Evolutionary conservation across 2,888 invertebrate species (phyloP), one percentile per base, ranked within the genome.

Genomic region (Orthosia gracilis): DNA sequence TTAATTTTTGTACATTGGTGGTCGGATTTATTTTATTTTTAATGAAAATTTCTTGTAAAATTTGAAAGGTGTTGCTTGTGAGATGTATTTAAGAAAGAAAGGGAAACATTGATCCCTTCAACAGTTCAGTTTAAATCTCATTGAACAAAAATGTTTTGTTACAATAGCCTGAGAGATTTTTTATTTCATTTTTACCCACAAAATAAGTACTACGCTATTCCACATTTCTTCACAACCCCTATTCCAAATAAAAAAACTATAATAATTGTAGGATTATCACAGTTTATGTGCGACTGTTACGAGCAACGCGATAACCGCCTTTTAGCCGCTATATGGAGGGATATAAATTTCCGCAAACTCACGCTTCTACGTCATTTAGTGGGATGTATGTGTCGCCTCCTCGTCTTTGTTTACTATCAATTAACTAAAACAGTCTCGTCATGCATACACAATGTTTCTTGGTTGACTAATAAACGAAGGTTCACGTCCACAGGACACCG

Each of bases 331-430:
- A 58, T 58, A 57, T 67, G 52, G 52, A 65, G 7, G 49, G 26
- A 54, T 65, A 76, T 80, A 80, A 70, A 80, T 73, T 76, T 63
- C 31, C 52, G 64, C 40, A 21, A 66, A 76, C 47, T 80, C 69
- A 66, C 40, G 47, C 31, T 52, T 73, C 21, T 55, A 31, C 72
- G 64, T 52, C 66, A 69, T 59, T 67, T n/a, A 58, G 26, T 9
- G 26, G 72, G 55, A 78, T 54, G 57, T 55, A 65, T 61, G 54
- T 69, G 79, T 83, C 68, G 65, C 73, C 62, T 73, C 12, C 54
- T n/a, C 26, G 73, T 78, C 79, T 66, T 68, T 83, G 68, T 80
- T 80, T 78, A 78, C 68, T 54, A 73, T 54, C 62, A 69, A 70
- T 76, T 64, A 80, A 70, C 63, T 63, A 50, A 64, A 78, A 73